phyloP scores from a whole-genome alignment of 2,888 invertebrate species.

The Limnephilus auricula region DNA sequence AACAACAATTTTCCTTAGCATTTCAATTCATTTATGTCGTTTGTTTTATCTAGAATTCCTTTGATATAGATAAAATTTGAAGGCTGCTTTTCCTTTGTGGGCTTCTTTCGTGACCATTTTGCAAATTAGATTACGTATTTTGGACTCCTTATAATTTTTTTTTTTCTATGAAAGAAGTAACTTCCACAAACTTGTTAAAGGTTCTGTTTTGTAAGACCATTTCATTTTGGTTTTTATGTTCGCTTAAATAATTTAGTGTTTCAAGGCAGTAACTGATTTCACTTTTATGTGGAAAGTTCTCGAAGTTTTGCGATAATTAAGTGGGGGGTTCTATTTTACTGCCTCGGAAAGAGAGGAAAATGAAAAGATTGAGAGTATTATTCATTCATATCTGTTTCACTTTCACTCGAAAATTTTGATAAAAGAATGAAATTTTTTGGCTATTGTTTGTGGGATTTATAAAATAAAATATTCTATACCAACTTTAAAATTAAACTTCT shows the following conservation, averaged over 20 bases:
- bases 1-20: not conserved
- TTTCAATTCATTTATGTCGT: not conserved
- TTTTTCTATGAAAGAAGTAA: not conserved
- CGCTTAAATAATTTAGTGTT: constrained; percentile 34
- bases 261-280: constrained; percentile 30
- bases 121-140: constrained; percentile 8
- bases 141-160: constrained; percentile 9
- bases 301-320: constrained; percentile 32
- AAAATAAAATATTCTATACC: no score
- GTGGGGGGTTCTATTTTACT: constrained; percentile 7
- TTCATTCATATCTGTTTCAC: not conserved
- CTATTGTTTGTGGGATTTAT: no score
- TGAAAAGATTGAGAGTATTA: not conserved
- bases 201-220: not conserved
- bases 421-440: no score
- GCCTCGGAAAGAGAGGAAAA: not conserved
- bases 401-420: not conserved
- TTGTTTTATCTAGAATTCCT: not conserved
- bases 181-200: constrained; percentile 2
- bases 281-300: constrained; percentile 42
- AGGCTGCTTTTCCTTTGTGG: not conserved
- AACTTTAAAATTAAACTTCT: no score
- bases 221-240: constrained; percentile 37
- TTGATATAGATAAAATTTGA: not conserved
- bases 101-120: not conserved